Evolutionary conservation across 2,113 vertebrate species (phyloP).

Genomic region (Vulpes lagopus): DNA sequence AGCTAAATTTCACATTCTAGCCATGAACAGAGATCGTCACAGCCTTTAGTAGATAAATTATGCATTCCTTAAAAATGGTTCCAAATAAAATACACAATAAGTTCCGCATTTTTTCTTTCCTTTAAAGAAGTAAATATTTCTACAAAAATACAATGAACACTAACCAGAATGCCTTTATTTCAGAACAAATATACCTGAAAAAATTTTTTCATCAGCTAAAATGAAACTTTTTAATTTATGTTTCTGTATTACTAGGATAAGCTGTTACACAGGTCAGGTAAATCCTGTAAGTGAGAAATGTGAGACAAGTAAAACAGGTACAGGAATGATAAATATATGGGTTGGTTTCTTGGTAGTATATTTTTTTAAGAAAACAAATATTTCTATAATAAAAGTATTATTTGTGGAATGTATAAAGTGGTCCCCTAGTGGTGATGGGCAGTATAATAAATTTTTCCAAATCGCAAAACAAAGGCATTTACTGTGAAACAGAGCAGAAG

Average conservation of each 20-base stretch:
- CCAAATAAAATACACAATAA: not conserved
- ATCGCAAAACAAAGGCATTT: not conserved
- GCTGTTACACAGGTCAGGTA: not conserved
- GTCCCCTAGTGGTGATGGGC: not conserved
- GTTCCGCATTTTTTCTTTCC: not conserved
- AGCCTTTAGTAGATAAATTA: not conserved
- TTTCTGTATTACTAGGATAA: not conserved
- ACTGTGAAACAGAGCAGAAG: not conserved
- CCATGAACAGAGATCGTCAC: not conserved
- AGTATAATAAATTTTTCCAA: not conserved
- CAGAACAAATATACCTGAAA: not conserved
- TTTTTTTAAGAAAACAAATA: not conserved
- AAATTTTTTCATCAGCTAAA: not conserved
- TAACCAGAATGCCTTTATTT: not conserved
- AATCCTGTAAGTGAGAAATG: not conserved
- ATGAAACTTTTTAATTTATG: not conserved
- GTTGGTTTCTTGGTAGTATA: not conserved
- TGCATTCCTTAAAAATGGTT: not conserved
- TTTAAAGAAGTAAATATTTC: slow-evolving; percentile 47
- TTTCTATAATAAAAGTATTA: not conserved
- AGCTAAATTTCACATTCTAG: not conserved
- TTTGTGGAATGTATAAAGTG: not conserved
- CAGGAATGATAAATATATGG: not conserved
- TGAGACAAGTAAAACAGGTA: not conserved
- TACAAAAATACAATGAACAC: slow-evolving; percentile 1